phyloP scores from a whole-genome alignment of 2,113 vertebrate genomes.

The Paramormyrops kingsleyae region DNA sequence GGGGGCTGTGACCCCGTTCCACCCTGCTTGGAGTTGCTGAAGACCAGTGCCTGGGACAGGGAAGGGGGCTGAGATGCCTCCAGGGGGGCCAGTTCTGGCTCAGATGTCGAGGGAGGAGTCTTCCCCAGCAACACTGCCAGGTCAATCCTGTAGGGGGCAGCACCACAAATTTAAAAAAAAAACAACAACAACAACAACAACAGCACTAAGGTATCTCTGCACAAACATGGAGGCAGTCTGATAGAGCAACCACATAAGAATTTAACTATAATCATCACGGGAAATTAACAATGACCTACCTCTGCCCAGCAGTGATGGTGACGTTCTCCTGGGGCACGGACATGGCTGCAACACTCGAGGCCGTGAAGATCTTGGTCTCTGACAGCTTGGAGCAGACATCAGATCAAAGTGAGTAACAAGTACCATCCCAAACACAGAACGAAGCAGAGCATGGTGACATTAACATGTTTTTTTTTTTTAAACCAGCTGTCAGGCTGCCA shows the following conservation, averaged over 20 bases:
- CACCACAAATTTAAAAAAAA: neutral
- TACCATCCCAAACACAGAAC: neutral
- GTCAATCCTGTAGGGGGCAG: slow-evolving; percentile 71
- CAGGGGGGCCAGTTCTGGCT: slow-evolving; percentile 74
- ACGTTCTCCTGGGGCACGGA: slow-evolving; percentile 86
- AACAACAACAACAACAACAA: too few species aligned
- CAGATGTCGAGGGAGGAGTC: slow-evolving; percentile 80
- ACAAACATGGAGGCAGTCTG: neutral
- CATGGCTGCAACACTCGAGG: slow-evolving; percentile 85
- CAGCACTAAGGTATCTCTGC: neutral
- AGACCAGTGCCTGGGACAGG: slow-evolving; percentile 86
- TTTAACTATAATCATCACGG: neutral
- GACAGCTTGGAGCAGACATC: slow-evolving; percentile 68
- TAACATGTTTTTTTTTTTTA: neutral
- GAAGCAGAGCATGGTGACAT: neutral
- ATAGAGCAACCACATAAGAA: neutral
- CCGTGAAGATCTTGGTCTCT: slow-evolving; percentile 97
- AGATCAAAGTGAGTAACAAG: neutral
- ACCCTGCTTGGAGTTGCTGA: slow-evolving; percentile 93
- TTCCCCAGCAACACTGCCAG: slow-evolving; percentile 93
- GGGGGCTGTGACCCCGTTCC: slow-evolving; percentile 69
- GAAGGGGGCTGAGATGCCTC: slow-evolving; percentile 76
- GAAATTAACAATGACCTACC: slow-evolving; percentile 50
- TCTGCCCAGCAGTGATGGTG: slow-evolving; percentile 97
- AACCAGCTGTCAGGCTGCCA: neutral